Base-by-base conservation (phyloP, 2,888 invertebrate species). In the Coremacera marginata region DNA sequence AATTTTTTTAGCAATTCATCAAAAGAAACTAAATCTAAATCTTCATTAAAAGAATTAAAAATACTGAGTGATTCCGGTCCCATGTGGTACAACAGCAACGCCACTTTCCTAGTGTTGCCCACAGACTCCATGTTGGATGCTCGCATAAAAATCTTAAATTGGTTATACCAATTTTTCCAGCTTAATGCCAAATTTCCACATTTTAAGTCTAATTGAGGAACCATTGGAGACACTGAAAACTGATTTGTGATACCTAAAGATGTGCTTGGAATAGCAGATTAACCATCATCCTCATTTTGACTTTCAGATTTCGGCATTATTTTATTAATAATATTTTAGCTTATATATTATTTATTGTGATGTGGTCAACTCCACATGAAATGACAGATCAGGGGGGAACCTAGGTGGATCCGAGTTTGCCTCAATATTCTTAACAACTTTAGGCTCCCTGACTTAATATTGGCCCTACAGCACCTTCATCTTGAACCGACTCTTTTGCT, bases 91-190 rank as follows among this genome's bases (percentile, higher is more conserved):
- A 77, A 51, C 9, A 80, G 51, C 49, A 80, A 11, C 2, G 78
- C 80, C 0, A 80, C 75, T 65, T 77, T 79, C 11, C 76, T 44
- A 49, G 55, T 25, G 19, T 78, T 65, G 16, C 57, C n/a, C 51
- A 77, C 65, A 2, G 74, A 65, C 16, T 78, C 77, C 25, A 78
- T 22, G 22, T 77, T 75, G 1, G 75, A 80, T n/a, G 81, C 81
- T 5, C 80, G 73, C n/a, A 80, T 16, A 76, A 80, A 82, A 3
- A 81, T 78, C 67, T 80, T 80, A 62, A 80, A 80, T 62, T 77
- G 77, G 0, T 16, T 80, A 11, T 70, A 57, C 79, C 79, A 81
- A 52, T 78, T 76, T 65, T 79, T 80, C 79, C 81, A 81, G 11
- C 55, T 65, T 8, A 16, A 72, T 14, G 75, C 72, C 63, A 77